Evolutionary conservation across 2,113 vertebrate species (phyloP).

Genomic region (Cyanoliseus patagonus): DNA sequence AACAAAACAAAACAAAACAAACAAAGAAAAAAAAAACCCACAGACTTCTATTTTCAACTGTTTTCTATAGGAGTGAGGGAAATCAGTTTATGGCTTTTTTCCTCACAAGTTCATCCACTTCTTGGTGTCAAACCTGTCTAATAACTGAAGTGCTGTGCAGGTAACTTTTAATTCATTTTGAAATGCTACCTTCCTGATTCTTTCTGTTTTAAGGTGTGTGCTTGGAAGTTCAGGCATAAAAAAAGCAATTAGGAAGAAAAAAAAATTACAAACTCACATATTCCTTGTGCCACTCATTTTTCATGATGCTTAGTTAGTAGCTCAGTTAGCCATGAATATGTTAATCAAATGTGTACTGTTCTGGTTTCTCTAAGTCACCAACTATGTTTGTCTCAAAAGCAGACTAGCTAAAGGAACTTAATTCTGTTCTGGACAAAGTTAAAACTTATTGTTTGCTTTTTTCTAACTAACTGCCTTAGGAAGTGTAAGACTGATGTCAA

Average conservation of each 20-base stretch:
- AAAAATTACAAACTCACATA: accelerated
- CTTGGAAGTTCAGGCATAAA: not conserved
- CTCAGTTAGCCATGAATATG: not conserved
- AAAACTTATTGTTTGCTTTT: not conserved
- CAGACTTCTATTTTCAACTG: not conserved
- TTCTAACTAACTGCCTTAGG: not conserved
- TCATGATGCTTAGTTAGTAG: not conserved
- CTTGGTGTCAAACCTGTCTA: not conserved
- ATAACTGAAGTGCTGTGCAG: not conserved
- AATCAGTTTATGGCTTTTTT: not conserved
- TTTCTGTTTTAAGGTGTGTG: not conserved
- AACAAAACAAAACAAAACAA: too few species aligned
- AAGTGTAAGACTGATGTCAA: not conserved
- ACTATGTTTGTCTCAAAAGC: not conserved
- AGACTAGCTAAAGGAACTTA: not conserved
- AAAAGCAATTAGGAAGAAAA: not conserved
- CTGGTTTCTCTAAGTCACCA: not conserved
- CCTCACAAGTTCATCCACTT: not conserved
- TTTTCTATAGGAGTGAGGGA: not conserved
- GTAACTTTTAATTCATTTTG: not conserved
- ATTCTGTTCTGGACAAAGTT: not conserved
- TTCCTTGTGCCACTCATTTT: not conserved
- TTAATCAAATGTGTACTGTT: not conserved
- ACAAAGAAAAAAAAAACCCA: too few species aligned
- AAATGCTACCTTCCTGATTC: not conserved